phyloP scores from a whole-genome alignment of 1,140 invertebrate species.

The Drosophila malerkotliana region DNA sequence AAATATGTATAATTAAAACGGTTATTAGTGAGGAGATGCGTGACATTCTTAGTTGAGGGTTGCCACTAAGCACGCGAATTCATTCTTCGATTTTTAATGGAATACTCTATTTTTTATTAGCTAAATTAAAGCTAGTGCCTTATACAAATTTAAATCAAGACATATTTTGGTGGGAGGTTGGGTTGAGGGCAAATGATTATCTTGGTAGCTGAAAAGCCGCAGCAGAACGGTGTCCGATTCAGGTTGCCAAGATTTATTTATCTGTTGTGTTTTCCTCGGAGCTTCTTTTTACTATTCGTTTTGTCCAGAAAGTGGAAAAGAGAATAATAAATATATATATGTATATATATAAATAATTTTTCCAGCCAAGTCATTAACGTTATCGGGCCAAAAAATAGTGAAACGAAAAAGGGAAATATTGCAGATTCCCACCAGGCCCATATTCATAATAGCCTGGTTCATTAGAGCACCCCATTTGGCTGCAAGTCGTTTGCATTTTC shows the following conservation, averaged over 20 bases:
- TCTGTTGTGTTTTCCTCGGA: neutral
- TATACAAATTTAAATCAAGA: neutral
- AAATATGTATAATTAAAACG: too few species aligned
- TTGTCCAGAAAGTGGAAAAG: neutral
- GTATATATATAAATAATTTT: neutral
- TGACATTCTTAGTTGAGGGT: too few species aligned
- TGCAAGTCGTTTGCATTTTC: constrained; percentile 38
- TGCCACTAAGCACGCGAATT: too few species aligned
- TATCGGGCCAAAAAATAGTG: constrained; percentile 23
- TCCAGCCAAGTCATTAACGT: constrained; percentile 64
- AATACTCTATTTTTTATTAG: too few species aligned
- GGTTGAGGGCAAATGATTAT: constrained; percentile 48
- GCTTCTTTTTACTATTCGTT: neutral
- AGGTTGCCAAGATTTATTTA: constrained; percentile 63
- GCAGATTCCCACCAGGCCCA: neutral
- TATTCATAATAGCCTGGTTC: constrained; percentile 44
- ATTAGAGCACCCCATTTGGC: constrained; percentile 38
- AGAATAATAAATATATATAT: neutral
- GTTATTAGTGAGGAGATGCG: too few species aligned
- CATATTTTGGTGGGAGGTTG: constrained; percentile 30
- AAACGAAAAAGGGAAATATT: constrained; percentile 13
- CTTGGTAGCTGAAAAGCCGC: constrained; percentile 58
- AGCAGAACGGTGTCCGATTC: constrained; percentile 28
- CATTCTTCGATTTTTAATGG: too few species aligned
- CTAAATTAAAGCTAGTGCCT: neutral